Base-by-base conservation (phyloP, 2,113 vertebrate genomes). In the Suncus etruscus region DNA sequence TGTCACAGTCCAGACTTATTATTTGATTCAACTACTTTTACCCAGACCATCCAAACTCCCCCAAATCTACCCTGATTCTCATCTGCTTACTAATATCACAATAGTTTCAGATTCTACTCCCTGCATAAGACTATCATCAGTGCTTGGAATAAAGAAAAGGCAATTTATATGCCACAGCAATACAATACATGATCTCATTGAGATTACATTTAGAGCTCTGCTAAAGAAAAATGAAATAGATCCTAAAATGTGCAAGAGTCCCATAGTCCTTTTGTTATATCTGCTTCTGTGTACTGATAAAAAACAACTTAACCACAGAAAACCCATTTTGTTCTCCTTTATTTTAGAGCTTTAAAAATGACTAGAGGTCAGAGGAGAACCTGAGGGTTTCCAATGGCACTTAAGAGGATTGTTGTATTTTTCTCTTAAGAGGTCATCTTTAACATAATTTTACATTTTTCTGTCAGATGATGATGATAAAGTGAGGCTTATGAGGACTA, bases 171-270 rank as follows among this genome's bases (percentile, higher is more conserved):
- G 47, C 20, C 16, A 82, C 61, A 72, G 61, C 83, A 74, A 87
- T 82, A 14, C n/a, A 93, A 89, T 78, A 72, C 32, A 84, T 4
- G 24, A 70, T 74, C 47, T 89, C 61, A 7, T 7, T 87, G 76
- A 89, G 48, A 89, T 66, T 45, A 47, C 10, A 86, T 27, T 89
- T 66, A 79, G 54, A 90, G 25, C 14, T 75, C 58, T 65, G 24
- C 11, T 80, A 18, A 15, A 87, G 69, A 94, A 32, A 83, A 54
- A 14, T 87, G 27, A 93, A 94, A 90, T 69, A 82, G 79, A 77
- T 54, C 24, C 31, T 51, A 92, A 85, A 11, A 27, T 9, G 47
- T 11, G 63, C 25, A 15, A 20, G 48, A 83, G 39, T 7, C 12
- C 61, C 65, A 20, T 11, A 12, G 74, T 65, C 14, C 11, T 27